Percentiles rank a stretch among this genome's conserved stretches.
phyloP scores from a whole-genome alignment of 2,888 invertebrate species.

The Gibbula magus region DNA sequence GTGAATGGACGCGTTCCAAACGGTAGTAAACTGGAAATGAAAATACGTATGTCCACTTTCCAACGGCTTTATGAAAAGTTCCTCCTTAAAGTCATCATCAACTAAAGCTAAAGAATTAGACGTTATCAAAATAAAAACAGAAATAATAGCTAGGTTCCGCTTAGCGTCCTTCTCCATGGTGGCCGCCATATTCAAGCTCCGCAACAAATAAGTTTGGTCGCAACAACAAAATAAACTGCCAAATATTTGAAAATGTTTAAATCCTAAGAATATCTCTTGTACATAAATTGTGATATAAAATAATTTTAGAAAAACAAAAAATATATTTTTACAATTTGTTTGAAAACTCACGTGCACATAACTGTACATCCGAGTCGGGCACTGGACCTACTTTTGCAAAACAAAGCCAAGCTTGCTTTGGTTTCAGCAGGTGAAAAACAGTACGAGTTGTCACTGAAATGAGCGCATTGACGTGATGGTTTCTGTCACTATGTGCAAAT shows the following conservation, averaged over 20 bases:
- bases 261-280: too few species aligned
- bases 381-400: neutral
- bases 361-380: neutral
- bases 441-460: too few species aligned
- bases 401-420: neutral
- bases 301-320: too few species aligned
- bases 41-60: conserved; percentile 89
- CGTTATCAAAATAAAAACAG: neutral
- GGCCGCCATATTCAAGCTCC: conserved; percentile 33
- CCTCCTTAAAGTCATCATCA: conserved; percentile 89
- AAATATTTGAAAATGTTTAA: too few species aligned
- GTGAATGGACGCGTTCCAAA: conserved; percentile 80
- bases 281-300: too few species aligned
- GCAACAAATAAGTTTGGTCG: neutral
- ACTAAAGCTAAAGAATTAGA: neutral
- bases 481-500: too few species aligned
- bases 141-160: neutral
- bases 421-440: too few species aligned
- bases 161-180: neutral
- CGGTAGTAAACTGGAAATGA: conserved; percentile 92
- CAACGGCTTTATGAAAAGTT: conserved; percentile 89
- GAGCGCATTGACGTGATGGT: too few species aligned
- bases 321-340: neutral
- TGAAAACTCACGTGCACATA: neutral
- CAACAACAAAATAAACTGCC: neutral